These are phyloP conservation scores for Thereuonema tuberculata DNA, from an alignment of 1,140 invertebrate genomes.

Conservation along the genomic window DNA sequence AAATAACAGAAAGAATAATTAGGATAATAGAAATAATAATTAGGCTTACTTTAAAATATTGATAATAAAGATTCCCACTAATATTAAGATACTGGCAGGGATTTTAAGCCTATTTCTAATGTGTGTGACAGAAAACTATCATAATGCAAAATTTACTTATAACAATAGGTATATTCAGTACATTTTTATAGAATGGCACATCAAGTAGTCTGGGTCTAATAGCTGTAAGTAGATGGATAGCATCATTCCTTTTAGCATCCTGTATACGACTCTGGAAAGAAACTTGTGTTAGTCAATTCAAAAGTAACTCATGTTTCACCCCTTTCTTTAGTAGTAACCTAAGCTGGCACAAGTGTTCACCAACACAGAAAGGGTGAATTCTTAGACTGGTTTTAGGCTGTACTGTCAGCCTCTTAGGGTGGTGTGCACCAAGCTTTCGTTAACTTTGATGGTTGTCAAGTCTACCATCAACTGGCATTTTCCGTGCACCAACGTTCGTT, in stretches of 20 bases:
- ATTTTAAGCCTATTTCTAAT: background rate
- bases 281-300: background rate
- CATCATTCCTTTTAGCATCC: background rate
- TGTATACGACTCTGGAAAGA: background rate
- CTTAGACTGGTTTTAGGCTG: background rate
- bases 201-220: background rate
- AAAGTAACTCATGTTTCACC: background rate
- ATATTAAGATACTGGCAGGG: background rate
- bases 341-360: background rate
- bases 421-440: too few relatives aligned
- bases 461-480: too few relatives aligned
- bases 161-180: background rate
- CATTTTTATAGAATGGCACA: background rate
- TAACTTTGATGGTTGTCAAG: too few relatives aligned
- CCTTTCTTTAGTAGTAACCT: background rate
- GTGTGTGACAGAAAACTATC: background rate
- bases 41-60: background rate
- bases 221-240: background rate
- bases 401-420: background rate
- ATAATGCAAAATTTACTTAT: background rate
- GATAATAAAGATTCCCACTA: background rate
- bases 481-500: too few relatives aligned
- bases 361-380: too few relatives aligned
- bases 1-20: background rate
- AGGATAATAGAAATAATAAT: background rate